A percentile compares a stretch with the other conserved stretches of the same genome.
phyloP scores from a whole-genome alignment of 1,140 invertebrate genomes.

The Bombyx mandarina region DNA sequence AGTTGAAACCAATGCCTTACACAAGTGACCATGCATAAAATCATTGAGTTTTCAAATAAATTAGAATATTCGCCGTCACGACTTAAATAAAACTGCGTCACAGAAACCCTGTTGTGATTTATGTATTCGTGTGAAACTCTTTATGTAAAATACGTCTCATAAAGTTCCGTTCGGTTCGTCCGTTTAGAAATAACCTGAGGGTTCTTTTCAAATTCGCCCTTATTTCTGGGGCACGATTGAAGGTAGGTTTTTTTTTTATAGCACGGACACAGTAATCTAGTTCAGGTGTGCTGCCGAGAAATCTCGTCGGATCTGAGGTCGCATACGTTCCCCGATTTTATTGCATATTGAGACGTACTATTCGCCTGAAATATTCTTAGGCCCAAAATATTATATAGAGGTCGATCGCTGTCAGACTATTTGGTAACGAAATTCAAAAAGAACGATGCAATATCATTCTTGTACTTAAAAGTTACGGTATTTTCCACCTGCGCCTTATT shows the following conservation, averaged over 20 bases:
- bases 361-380: conserved; percentile 49
- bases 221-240: conserved; percentile 35
- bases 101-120: too few relatives aligned
- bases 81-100: too few relatives aligned
- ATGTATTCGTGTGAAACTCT: too few relatives aligned
- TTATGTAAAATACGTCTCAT: background rate
- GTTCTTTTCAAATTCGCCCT: conserved; percentile 41
- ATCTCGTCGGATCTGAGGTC: conserved; percentile 54
- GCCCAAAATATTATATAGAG: conserved; percentile 33
- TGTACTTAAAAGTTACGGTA: background rate
- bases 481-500: too few relatives aligned
- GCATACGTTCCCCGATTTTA: conserved; percentile 58
- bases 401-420: conserved; percentile 7
- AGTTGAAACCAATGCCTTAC: too few relatives aligned
- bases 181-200: conserved; percentile 35
- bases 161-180: conserved; percentile 8
- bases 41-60: too few relatives aligned
- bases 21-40: too few relatives aligned
- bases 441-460: conserved; percentile 7
- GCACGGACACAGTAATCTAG: conserved; percentile 56
- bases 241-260: conserved; percentile 47
- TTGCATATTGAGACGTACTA: conserved; percentile 66
- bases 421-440: background rate
- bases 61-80: too few relatives aligned
- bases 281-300: conserved; percentile 53